These are phyloP conservation scores for Piprites chloris DNA, from an alignment of 2,113 vertebrate genomes.

Conservation along the genomic window DNA sequence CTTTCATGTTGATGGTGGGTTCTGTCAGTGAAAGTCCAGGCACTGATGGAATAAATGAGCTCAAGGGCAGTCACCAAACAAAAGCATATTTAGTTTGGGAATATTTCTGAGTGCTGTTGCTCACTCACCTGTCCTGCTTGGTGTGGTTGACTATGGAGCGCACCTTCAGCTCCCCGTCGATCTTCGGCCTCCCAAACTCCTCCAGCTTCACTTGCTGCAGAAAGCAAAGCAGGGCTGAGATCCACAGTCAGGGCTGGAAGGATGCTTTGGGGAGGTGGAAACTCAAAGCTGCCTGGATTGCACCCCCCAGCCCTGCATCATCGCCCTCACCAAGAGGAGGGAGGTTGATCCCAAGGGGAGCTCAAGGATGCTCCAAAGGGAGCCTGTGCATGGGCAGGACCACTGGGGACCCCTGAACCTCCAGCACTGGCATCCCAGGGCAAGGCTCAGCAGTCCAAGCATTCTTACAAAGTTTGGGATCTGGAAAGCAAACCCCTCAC, in stretches of 20 bases:
- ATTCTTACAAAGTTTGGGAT: background rate
- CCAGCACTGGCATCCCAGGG: background rate
- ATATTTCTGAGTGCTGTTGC: rapidly evolving
- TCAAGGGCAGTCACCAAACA: rapidly evolving
- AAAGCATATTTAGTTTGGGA: background rate
- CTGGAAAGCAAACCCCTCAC: background rate
- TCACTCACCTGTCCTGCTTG: slow-evolving; percentile 91
- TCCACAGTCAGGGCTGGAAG: background rate
- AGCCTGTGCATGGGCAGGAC: rapidly evolving
- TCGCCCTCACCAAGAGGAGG: rapidly evolving
- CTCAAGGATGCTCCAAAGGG: background rate
- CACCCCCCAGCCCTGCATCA: background rate
- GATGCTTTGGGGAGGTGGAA: background rate
- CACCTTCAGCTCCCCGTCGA: slow-evolving; percentile 95
- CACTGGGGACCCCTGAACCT: background rate
- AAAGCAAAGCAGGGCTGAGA: slow-evolving; percentile 2
- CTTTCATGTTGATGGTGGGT: background rate
- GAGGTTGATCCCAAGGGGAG: background rate
- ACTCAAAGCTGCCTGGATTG: background rate
- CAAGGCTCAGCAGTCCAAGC: background rate
- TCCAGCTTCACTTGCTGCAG: slow-evolving; percentile 92
- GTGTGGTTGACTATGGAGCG: slow-evolving; percentile 92
- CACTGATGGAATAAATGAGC: background rate
- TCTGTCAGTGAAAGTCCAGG: background rate
- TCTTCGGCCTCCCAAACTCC: slow-evolving; percentile 94